Base-by-base conservation (phyloP, 2,797 vertebrate species). In the Smutsia temminckii region DNA sequence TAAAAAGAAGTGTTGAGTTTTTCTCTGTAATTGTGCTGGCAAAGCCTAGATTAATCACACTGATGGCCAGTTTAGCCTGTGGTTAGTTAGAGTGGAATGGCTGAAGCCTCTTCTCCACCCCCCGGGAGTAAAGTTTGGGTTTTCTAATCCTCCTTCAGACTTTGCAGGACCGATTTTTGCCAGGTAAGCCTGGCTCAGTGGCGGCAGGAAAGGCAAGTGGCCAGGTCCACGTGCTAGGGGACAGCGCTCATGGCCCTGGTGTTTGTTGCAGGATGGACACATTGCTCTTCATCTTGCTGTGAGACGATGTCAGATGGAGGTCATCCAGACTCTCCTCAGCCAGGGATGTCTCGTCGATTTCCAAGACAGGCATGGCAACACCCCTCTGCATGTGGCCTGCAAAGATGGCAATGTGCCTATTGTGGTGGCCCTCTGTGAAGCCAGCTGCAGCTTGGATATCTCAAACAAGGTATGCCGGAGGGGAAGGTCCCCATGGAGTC, bases 321-420 rank as follows among this genome's bases (percentile, higher is more conserved):
- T 99, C 57, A 99, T 99, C 69, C 99, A 98, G 98, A 99, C 98
- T 95, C 99, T 99, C 59, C 98, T 99, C 84, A 96, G 94, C 96
- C 99, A 99, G 91, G 98, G 97, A 63, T 99, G 99, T 95, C 98
- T 98, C 55, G 97, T 99, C 40, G 99, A 99, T 98, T 99, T 99
- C 96, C 99, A 99, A 97, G 99, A 99, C 98, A 99, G 99, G 96
- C 99, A 99, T 32, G 99, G 99, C 85, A 99, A 99, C 98, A 99
- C 99, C 0, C 99, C 99, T 0, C 98, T 99, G 89, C 99, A 99
- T 6, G 99, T 99, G 91, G 99, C 99, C 95, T 99, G 99, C 97
- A 99, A 99, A 97, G 99, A 99, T 49, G 99, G 99, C 59, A 99
- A 99, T 12, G 96, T 99, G 90, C 98, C 99, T 11, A 97, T 99